Evolutionary conservation across 1,140 invertebrate species (phyloP).

Genomic region (Rhopalosiphum maidis): DNA sequence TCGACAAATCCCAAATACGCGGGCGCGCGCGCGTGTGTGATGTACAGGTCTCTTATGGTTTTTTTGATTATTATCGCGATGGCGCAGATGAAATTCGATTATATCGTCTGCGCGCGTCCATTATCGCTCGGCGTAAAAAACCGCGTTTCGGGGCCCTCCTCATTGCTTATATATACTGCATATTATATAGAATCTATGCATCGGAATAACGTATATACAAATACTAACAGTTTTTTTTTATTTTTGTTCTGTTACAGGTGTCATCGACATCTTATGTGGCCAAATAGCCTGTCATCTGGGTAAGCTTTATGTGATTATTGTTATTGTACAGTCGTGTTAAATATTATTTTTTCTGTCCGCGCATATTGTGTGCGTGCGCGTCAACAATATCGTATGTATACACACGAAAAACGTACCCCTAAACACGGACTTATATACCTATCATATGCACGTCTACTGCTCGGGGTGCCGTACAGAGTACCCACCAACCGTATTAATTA

Average conservation of each 20-base stretch:
- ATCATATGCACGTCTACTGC: background rate
- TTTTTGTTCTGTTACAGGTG: conserved; percentile 45
- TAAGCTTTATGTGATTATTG: background rate
- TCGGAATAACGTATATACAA: background rate
- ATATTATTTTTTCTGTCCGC: background rate
- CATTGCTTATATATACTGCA: too few relatives aligned
- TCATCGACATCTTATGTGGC: conserved; percentile 57
- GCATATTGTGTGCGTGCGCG: background rate
- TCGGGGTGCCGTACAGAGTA: background rate
- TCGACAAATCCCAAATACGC: too few relatives aligned
- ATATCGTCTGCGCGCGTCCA: too few relatives aligned
- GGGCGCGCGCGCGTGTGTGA: too few relatives aligned
- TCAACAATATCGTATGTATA: background rate
- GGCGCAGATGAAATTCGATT: too few relatives aligned
- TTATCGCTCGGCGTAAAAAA: too few relatives aligned
- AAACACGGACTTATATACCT: background rate
- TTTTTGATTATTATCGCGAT: too few relatives aligned
- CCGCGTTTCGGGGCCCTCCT: too few relatives aligned
- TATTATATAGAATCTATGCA: too few relatives aligned
- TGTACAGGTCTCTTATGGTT: too few relatives aligned
- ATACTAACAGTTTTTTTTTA: background rate
- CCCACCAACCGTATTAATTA: background rate
- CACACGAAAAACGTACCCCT: background rate
- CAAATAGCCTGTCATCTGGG: conserved; percentile 56
- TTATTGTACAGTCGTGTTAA: background rate